A percentile compares a stretch with the other conserved stretches of the same genome.
These are phyloP conservation scores for Phalacrocorax carbo DNA, from an alignment of 2,113 vertebrate genomes.

Conservation along the genomic window DNA sequence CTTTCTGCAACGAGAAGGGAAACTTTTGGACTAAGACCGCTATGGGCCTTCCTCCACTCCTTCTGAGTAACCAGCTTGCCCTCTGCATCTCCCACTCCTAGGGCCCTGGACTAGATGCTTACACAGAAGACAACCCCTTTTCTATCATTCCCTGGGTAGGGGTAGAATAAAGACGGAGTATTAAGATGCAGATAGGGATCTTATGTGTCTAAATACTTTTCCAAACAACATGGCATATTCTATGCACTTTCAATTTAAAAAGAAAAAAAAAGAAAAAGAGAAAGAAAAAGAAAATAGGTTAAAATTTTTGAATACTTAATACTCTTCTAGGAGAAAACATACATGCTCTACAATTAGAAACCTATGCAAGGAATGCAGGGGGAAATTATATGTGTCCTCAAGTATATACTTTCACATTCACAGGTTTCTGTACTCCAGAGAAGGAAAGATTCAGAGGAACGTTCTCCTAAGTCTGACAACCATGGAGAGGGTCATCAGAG, in stretches of 20 bases:
- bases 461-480: neutral
- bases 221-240: neutral
- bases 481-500: neutral
- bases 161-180: neutral
- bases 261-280: neutral
- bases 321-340: neutral
- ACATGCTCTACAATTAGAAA: neutral
- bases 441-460: neutral
- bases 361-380: neutral
- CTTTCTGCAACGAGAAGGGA: neutral
- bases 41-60: neutral
- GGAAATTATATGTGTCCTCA: neutral
- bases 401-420: fast-evolving
- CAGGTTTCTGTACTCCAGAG: neutral
- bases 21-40: neutral
- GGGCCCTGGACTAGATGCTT: neutral
- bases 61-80: neutral
- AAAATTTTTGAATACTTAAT: neutral
- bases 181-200: neutral
- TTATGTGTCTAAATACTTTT: neutral
- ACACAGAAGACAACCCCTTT: neutral
- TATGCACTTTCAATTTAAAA: neutral
- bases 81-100: neutral
- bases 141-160: neutral
- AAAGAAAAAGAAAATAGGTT: neutral